phyloP scores from a whole-genome alignment of 2,113 vertebrate species.

The Grammomys dolichurus region DNA sequence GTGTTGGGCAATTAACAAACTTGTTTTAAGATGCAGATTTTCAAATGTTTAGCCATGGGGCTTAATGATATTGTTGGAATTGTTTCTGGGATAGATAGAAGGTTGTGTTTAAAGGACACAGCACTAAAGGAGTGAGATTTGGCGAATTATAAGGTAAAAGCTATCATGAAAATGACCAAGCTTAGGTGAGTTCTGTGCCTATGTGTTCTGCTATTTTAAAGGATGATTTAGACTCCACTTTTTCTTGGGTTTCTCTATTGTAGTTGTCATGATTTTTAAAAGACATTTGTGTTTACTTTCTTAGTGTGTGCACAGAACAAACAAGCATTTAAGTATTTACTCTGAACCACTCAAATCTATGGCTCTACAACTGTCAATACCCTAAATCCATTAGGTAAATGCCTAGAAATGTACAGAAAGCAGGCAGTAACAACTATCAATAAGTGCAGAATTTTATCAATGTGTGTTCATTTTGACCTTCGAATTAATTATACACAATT shows the following conservation, averaged over 20 bases:
- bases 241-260: constrained; percentile 47
- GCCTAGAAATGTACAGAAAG: constrained; percentile 54
- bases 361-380: constrained; percentile 63
- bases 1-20: constrained; percentile 53
- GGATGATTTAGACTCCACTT: constrained; percentile 56
- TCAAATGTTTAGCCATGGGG: not conserved
- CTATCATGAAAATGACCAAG: not conserved
- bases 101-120: not conserved
- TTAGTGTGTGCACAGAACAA: constrained; percentile 68
- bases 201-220: constrained; percentile 66
- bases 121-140: constrained; percentile 43
- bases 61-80: constrained; percentile 47
- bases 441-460: constrained; percentile 34
- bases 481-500: not conserved
- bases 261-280: constrained; percentile 73
- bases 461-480: constrained; percentile 51
- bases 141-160: constrained; percentile 11
- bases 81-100: not conserved
- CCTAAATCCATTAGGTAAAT: constrained; percentile 79
- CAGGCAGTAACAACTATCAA: constrained; percentile 26
- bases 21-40: constrained; percentile 50
- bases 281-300: constrained; percentile 63
- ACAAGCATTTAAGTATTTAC: constrained; percentile 75
- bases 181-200: constrained; percentile 16
- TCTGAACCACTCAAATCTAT: constrained; percentile 69